phyloP scores from a whole-genome alignment of 2,888 invertebrate genomes.

The Polydrusus cervinus region DNA sequence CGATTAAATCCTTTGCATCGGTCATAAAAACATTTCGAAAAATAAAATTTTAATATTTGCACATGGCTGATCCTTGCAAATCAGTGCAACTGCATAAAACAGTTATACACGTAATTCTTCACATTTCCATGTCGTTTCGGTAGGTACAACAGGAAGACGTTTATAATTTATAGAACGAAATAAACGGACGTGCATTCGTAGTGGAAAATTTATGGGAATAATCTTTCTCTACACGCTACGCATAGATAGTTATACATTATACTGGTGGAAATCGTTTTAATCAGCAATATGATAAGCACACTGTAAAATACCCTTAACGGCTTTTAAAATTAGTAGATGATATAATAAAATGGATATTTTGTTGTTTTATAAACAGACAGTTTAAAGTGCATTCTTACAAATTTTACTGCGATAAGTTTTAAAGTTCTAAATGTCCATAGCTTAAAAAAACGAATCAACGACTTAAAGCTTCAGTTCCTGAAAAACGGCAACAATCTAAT shows the following conservation, averaged over 20 bases:
- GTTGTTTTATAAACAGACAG: too few species aligned
- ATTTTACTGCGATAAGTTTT: too few species aligned
- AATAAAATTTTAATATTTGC: background rate
- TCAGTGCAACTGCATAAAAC: constrained; percentile 47
- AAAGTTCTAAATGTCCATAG: too few species aligned
- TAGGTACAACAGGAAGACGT: constrained; percentile 44
- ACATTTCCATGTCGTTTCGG: constrained; percentile 44
- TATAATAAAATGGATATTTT: too few species aligned
- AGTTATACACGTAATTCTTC: constrained; percentile 41
- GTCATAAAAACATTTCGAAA: too few species aligned
- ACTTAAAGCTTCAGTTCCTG: too few species aligned
- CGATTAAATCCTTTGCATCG: too few species aligned
- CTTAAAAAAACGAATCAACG: too few species aligned
- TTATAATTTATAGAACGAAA: constrained; percentile 51
- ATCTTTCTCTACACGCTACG: constrained; percentile 49
- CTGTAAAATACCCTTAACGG: background rate
- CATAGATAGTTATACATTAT: constrained; percentile 29
- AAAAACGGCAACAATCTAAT: too few species aligned
- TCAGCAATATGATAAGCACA: constrained; percentile 10
- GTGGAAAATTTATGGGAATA: constrained; percentile 47
- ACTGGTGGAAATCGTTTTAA: constrained; percentile 17
- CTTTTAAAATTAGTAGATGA: background rate
- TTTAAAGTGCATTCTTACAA: too few species aligned
- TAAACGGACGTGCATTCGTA: constrained; percentile 51
- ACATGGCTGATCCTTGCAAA: constrained; percentile 33